A percentile compares a stretch with the other conserved stretches of the same genome.
phyloP scores from a whole-genome alignment of 2,888 invertebrate genomes.

The Portevinia maculata region DNA sequence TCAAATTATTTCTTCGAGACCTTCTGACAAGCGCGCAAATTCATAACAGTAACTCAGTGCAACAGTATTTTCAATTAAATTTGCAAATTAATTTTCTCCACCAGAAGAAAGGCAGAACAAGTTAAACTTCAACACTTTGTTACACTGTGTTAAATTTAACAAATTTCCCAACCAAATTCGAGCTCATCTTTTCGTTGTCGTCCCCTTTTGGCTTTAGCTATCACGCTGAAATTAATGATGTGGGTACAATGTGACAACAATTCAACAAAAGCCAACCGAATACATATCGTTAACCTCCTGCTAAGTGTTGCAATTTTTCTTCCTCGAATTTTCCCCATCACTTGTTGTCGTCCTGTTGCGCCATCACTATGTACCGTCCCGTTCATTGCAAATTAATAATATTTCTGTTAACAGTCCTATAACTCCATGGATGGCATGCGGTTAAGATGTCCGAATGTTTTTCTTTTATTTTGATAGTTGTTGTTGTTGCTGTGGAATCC shows the following conservation, averaged over 20 bases:
- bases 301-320: slow-evolving; percentile 74
- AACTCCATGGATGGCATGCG: slow-evolving; percentile 62
- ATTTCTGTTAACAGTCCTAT: slow-evolving; percentile 72
- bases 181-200: not conserved
- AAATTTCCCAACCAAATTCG: slow-evolving; percentile 15
- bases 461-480: slow-evolving; percentile 1
- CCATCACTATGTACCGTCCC: not conserved
- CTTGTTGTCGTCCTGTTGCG: not conserved
- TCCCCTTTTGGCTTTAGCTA: not conserved
- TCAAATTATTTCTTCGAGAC: slow-evolving; percentile 10
- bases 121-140: not conserved
- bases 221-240: slow-evolving; percentile 64
- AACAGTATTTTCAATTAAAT: slow-evolving; percentile 43
- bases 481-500: slow-evolving; percentile 23
- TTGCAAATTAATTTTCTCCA: slow-evolving; percentile 42
- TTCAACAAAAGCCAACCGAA: slow-evolving; percentile 71
- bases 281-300: slow-evolving; percentile 74
- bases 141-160: slow-evolving; percentile 13
- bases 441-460: slow-evolving; percentile 66
- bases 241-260: slow-evolving; percentile 73
- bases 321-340: slow-evolving; percentile 52
- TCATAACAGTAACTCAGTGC: slow-evolving; percentile 5
- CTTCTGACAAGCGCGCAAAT: slow-evolving; percentile 13
- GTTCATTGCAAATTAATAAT: slow-evolving; percentile 68
- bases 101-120: slow-evolving; percentile 2